Conservation (phyloP, 1,140 invertebrate species). For the Campoletis sonorensis region DNA sequence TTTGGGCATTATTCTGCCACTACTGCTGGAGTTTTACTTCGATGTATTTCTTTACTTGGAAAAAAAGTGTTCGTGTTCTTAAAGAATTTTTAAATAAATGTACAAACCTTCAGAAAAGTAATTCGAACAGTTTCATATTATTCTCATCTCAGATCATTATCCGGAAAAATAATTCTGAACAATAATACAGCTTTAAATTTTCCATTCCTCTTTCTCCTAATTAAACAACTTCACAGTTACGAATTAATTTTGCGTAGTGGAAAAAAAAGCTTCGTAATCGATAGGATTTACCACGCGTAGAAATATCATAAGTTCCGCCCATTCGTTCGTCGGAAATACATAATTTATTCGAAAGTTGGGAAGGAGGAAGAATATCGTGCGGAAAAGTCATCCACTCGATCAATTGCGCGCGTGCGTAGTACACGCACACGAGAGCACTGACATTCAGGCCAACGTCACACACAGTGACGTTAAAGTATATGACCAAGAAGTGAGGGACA, state of each 20-base stretch:
- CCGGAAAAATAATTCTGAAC: too few species aligned
- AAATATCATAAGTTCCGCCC: not conserved
- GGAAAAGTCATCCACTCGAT: constrained; percentile 38
- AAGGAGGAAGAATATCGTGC: constrained; percentile 8
- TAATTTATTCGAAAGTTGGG: constrained; percentile 5
- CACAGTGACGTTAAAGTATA: not conserved
- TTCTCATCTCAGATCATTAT: too few species aligned
- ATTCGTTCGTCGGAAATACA: not conserved
- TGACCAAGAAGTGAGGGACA: not conserved
- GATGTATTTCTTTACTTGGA: too few species aligned
- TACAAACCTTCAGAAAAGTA: too few species aligned
- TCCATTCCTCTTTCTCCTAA: too few species aligned
- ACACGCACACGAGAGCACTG: not conserved
- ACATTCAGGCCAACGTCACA: constrained; percentile 8
- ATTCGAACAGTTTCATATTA: too few species aligned
- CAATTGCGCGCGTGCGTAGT: not conserved
- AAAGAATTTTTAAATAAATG: too few species aligned
- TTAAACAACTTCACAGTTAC: not conserved
- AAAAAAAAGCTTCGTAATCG: not conserved
- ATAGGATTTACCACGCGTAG: not conserved
- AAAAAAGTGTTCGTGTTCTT: too few species aligned
- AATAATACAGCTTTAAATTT: too few species aligned
- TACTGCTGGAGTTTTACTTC: too few species aligned
- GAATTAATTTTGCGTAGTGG: constrained; percentile 1
- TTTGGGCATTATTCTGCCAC: too few species aligned